Evolutionary conservation across 2,797 vertebrate genomes (phyloP), one percentile per base, ranked within the genome.

Genomic region (Sylvia borin): DNA sequence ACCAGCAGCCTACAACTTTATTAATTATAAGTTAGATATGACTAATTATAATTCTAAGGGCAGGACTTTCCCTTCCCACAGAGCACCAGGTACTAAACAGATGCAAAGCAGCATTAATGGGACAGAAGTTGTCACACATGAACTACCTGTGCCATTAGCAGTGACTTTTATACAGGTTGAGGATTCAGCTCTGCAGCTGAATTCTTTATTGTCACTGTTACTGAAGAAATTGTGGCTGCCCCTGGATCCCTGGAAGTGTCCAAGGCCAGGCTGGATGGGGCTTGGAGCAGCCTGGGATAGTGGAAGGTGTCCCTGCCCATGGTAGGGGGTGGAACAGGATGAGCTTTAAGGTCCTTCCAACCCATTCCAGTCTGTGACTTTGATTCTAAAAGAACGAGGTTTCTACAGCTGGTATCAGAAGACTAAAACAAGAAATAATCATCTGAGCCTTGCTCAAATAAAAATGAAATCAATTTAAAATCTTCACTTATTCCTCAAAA

Each of bases 231-330:
- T 17, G 31, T 42, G 81, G 70, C 43, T 42, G 70, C 2, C 31
- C 13, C 36, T 45, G 62, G 24, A 58, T 17, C 27, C 19, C 60
- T 79, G 51, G 5, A 0, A 58, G 13, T 17, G 27, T 14, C 22
- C 32, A 27, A 45, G 29, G 51, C 27, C 58, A 57, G 43, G 32
- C 0, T 65, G 58, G 43, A 65, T 0, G 0, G 36, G 31, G 34
- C 8, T 55, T 71, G 84, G 34, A 43, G 42, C 36, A 50, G 0
- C 19, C 36, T 72, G 50, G 31, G 31, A 22, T 0, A 32, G 14
- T 11, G 36, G 22, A 43, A 72, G 11, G 7, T 7, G 80, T 54
- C 42, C 13, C 29, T n/a, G 50, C 11, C 25, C 14, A 3, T 2
- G 21, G 57, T 4, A 77, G 9, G 9, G 19, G 9, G 2, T 31